Evolutionary conservation across 2,888 invertebrate species (phyloP).

Genomic region (Cataglyphis rosenhaueri): DNA sequence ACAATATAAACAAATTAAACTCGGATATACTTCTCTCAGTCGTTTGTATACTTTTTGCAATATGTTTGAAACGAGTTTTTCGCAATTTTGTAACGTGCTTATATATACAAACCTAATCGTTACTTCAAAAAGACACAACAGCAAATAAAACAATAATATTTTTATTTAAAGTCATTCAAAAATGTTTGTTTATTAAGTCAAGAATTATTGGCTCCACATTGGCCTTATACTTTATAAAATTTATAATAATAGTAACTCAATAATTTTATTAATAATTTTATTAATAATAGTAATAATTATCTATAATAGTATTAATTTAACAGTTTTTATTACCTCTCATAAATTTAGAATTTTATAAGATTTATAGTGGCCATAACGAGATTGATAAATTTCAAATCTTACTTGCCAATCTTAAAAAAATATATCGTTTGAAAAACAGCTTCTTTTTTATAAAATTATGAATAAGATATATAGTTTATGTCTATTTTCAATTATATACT

Average conservation of each 20-base stretch:
- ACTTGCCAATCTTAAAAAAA: background rate
- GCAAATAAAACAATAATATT: background rate
- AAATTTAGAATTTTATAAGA: background rate
- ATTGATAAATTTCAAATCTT: background rate
- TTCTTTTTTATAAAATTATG: background rate
- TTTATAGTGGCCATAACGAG: conserved; percentile 6
- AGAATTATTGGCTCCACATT: background rate
- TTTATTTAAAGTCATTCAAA: background rate
- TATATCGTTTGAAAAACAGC: background rate
- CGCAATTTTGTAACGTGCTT: background rate
- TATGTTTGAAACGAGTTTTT: background rate
- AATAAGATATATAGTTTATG: conserved; percentile 11
- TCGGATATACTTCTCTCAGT: background rate
- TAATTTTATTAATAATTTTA: background rate
- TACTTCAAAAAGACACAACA: background rate
- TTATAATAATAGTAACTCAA: background rate
- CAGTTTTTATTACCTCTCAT: background rate
- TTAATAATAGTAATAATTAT: background rate
- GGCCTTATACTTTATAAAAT: background rate
- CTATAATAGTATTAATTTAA: background rate
- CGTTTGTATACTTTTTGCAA: background rate
- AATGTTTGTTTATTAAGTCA: background rate
- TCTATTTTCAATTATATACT: background rate
- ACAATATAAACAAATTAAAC: conserved; percentile 24
- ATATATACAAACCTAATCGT: background rate